Conservation (phyloP, 2,888 invertebrate species). For the Carabus problematicus region DNA sequence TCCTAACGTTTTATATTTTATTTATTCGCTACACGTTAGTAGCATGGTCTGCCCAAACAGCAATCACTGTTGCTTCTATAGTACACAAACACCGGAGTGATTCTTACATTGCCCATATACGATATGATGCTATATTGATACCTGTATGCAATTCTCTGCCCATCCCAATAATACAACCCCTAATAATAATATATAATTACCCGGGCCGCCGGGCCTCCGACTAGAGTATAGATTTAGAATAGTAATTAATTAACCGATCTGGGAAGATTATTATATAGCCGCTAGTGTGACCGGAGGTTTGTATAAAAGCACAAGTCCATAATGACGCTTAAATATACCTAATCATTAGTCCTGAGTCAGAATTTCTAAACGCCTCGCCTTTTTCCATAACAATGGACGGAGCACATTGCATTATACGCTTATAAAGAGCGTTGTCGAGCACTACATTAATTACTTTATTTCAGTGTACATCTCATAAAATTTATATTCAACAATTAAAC, state of each 20-base stretch:
- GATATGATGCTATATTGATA: too few species aligned
- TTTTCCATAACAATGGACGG: too few species aligned
- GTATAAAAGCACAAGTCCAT: conserved; percentile 22
- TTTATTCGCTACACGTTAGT: conserved; percentile 31
- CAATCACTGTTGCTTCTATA: background rate
- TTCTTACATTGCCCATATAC: too few species aligned
- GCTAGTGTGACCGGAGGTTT: conserved; percentile 19
- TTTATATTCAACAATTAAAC: conserved; percentile 26
- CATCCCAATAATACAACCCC: conserved; percentile 24
- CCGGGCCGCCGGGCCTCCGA: conserved; percentile 12
- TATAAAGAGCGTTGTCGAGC: background rate
- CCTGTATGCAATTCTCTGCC: background rate
- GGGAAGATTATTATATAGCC: conserved; percentile 10
- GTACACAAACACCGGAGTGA: too few species aligned
- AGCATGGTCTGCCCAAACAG: conserved; percentile 25
- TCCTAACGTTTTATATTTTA: conserved; percentile 32
- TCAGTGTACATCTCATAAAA: conserved; percentile 22
- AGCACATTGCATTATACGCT: too few species aligned
- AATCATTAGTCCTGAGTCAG: too few species aligned
- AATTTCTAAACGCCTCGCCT: too few species aligned
- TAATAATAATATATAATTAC: conserved; percentile 33
- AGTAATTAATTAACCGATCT: conserved; percentile 35
- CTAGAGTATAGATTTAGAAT: background rate
- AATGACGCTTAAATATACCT: conserved; percentile 15
- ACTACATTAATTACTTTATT: conserved; percentile 32